Base-by-base conservation (phyloP, 2,797 vertebrate genomes). In the Alosa sapidissima region DNA sequence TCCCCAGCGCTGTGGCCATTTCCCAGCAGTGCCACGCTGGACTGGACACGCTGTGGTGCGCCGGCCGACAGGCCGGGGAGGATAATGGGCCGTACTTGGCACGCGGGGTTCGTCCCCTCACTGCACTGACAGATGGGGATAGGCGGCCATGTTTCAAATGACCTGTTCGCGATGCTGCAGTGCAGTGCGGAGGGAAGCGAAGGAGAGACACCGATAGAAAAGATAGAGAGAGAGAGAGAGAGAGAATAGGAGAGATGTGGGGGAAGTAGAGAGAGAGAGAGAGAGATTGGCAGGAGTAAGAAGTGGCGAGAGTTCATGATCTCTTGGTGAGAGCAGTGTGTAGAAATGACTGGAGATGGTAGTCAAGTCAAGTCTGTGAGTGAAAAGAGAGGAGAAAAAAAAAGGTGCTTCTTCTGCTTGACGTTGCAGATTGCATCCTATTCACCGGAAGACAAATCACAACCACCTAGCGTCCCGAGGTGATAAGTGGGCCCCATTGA, bases 401-500 rank as follows among this genome's bases (percentile, higher is more conserved):
- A 33, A n/a, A 55, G 72, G 52, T 87, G 47, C 85, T 87, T 9
- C 83, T 52, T 65, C 10, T 28, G 24, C 58, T 55, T 65, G 81
- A 36, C 72, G 24, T 3, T 60, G 81, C 51, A 83, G 86, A 89
- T 75, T 60, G 24, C 62, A 78, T 85, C 81, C 81, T 45, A 85
- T 83, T 86, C 84, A 87, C 86, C 84, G 86, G 87, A 84, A 84
- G 82, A 89, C 85, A 87, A 91, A 89, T 87, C 87, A 90, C 90
- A 89, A 88, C 72, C 85, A 49, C 83, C 81, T 85, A 45, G 84
- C 84, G 89, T 94, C 91, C 88, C 89, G 86, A 81, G 90, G 92
- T 93, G 91, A 92, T 93, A 91, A 94, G 92, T 90, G 90, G 89
- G 90, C 85, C 86, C 90, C 91, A 91, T 92, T 93, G 91, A 94